Evolutionary conservation across 2,113 vertebrate species (phyloP).

Genomic region (Zapornia atra): DNA sequence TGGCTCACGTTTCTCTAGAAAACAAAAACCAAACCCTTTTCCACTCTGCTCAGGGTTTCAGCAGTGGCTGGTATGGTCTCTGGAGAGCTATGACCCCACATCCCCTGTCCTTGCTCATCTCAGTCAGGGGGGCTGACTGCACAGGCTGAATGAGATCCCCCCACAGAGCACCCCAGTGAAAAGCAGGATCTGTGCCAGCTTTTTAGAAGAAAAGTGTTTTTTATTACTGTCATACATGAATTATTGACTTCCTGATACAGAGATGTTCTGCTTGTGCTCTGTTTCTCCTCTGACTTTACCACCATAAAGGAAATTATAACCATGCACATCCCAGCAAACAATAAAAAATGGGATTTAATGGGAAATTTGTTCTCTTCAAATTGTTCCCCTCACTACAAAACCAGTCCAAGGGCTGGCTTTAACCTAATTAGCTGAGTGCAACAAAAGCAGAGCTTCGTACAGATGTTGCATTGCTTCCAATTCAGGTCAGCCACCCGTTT

Average conservation of each 20-base stretch:
- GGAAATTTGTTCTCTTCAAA: neutral
- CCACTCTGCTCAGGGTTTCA: neutral
- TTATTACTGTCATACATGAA: neutral
- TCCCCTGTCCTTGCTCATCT: rapidly evolving
- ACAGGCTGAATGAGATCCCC: neutral
- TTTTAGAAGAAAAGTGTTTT: neutral
- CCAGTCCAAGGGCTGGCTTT: neutral
- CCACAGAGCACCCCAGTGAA: neutral
- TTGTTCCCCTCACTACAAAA: neutral
- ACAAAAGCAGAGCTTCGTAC: neutral
- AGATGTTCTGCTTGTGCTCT: neutral
- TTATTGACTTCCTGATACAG: neutral
- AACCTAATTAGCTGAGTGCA: neutral
- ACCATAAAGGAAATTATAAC: neutral
- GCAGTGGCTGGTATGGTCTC: rapidly evolving
- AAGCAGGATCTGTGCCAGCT: neutral
- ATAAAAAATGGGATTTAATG: neutral
- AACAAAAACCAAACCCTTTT: neutral
- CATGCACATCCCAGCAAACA: neutral
- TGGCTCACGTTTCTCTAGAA: neutral
- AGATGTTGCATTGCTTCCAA: constrained; percentile 14
- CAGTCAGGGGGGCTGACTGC: neutral
- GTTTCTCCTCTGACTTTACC: neutral
- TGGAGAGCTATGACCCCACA: neutral
- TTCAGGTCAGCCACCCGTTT: neutral